Evolutionary conservation across 2,113 vertebrate genomes (phyloP).

Genomic region (Acanthochromis polyacanthus): DNA sequence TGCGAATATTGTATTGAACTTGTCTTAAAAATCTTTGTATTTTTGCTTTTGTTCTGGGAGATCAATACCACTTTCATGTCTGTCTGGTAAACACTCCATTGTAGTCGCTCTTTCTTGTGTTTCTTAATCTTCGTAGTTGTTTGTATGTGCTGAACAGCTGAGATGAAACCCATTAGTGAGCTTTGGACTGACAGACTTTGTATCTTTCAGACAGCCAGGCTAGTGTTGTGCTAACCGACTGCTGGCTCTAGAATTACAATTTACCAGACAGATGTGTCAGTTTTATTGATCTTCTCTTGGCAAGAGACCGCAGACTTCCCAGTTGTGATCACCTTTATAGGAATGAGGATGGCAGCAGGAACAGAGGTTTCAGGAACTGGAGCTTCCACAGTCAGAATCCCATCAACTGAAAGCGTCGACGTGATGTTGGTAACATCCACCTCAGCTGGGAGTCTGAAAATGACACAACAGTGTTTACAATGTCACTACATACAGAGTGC

Average conservation of each 20-base stretch:
- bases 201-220: background rate
- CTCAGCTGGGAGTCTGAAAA: slow-evolving; percentile 79
- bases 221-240: background rate
- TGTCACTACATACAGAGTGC: background rate
- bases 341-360: slow-evolving; percentile 68
- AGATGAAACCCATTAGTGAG: too few species aligned
- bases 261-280: too few species aligned
- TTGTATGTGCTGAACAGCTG: too few species aligned
- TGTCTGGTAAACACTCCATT: too few species aligned
- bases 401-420: slow-evolving; percentile 77
- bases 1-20: background rate
- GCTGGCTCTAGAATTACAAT: background rate
- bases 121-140: too few species aligned
- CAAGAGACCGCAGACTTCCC: background rate
- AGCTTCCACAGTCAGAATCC: slow-evolving; percentile 81
- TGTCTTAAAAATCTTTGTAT: background rate
- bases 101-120: too few species aligned
- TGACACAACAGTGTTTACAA: slow-evolving; percentile 1
- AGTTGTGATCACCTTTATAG: slow-evolving; percentile 72
- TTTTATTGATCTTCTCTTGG: background rate
- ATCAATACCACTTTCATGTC: too few species aligned
- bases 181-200: rapidly evolving
- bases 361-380: slow-evolving; percentile 61
- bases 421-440: slow-evolving; percentile 64
- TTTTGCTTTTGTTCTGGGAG: too few species aligned